phyloP scores from a whole-genome alignment of 53 echinoderm and acorn worm genomes.

The Crossaster papposus region DNA sequence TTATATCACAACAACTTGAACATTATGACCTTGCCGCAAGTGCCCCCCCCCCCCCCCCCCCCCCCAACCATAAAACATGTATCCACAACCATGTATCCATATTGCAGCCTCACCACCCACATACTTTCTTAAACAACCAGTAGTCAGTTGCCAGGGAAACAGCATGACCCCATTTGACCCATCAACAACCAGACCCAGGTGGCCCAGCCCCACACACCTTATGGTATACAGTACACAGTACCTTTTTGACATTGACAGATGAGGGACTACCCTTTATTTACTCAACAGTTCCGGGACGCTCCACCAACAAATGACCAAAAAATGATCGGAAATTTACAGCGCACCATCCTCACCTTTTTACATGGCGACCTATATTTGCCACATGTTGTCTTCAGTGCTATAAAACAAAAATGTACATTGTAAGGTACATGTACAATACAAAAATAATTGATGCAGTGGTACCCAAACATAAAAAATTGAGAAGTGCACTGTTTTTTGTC shows the following conservation, averaged over 20 bases:
- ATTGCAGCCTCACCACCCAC: not conserved
- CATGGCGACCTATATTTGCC: not conserved
- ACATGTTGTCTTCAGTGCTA: not conserved
- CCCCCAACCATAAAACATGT: not conserved
- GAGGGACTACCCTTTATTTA: constrained; percentile 8
- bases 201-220: constrained; percentile 14
- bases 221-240: too few species aligned
- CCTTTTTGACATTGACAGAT: constrained; percentile 20
- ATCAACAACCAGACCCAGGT: constrained; percentile 45
- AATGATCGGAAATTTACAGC: not conserved
- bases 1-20: too few species aligned
- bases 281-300: constrained; percentile 8
- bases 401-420: too few species aligned
- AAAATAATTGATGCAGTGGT: too few species aligned
- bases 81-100: not conserved
- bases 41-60: too few species aligned
- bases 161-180: constrained; percentile 46
- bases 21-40: too few species aligned
- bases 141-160: constrained; percentile 29
- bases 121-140: not conserved
- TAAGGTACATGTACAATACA: not conserved
- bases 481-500: not conserved
- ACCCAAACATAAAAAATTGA: too few species aligned
- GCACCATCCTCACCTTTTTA: not conserved
- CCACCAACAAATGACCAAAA: too few species aligned